Evolutionary conservation across 2,797 vertebrate species (phyloP), one percentile per base, ranked within the genome.

Genomic region (Alca torda): DNA sequence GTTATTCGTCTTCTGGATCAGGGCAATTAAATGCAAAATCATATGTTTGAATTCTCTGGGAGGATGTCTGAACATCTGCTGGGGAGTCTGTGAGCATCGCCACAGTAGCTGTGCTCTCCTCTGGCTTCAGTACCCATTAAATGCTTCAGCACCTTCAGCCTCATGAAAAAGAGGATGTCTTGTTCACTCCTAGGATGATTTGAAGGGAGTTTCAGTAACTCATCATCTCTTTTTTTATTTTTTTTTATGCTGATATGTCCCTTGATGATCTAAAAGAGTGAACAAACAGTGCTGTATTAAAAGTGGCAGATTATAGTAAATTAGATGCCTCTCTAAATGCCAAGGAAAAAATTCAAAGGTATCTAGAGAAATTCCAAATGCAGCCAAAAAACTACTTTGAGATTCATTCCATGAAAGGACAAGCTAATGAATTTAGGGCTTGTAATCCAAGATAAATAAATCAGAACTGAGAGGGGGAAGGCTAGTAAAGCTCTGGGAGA

Each of bases 361-460:
- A 85, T 51, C 64, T 68, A 74, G 92, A 95, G 86, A 87, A 91
- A 67, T 90, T 82, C 60, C 51, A 77, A 72, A 81, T 33, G 63
- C 73, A 91, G 81, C 79, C 87, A 89, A 85, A 95, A 93, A 90
- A 13, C 68, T 83, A 53, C 89, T 89, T 82, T 65, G 81, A 92
- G 84, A 85, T 95, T 89, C 54, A 78, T 61, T 83, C 86, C 4
- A 8, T 87, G 81, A 87, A 91, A 94, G 72, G 57, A 89, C 78
- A 75, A 85, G 57, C 53, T 94, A 91, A 92, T 94, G 93, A 92
- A 85, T 90, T 90, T 87, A 85, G 53, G 33, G 37, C 35, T 93
- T 90, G 86, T 90, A 95, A 87, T 93, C 75, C 84, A 87, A 85
- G 64, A 72, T 28, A 93, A 92, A 92, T 86, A 89, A 94, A 90